A percentile compares a stretch with the other conserved stretches of the same genome.
Conservation (phyloP, 2,797 vertebrate species). For the Denticeps clupeoides region DNA sequence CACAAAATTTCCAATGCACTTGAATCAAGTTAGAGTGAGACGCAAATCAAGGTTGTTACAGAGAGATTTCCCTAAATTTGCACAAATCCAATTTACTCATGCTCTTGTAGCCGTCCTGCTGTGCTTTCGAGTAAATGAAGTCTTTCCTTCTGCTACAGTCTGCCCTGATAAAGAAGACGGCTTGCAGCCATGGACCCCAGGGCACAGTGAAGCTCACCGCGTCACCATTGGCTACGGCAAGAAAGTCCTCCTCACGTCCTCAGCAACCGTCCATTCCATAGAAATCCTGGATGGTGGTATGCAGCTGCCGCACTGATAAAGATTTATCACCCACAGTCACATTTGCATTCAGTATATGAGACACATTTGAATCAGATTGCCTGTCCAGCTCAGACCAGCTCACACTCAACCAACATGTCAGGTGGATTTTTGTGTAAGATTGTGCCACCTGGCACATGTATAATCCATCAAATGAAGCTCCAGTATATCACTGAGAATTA, state of each 20-base stretch:
- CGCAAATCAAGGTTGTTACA: neutral
- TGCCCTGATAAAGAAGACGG: constrained; percentile 77
- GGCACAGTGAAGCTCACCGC: constrained; percentile 57
- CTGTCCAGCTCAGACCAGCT: no score
- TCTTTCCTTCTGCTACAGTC: constrained; percentile 8
- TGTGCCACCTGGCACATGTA: no score
- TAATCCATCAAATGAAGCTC: no score
- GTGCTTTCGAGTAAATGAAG: constrained; percentile 2
- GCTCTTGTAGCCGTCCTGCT: no score
- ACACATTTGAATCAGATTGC: no score
- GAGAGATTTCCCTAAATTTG: no score
- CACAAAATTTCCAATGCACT: no score
- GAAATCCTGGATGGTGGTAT: constrained; percentile 74
- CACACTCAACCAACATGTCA: no score
- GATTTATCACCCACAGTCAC: neutral
- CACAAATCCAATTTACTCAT: no score
- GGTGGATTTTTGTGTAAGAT: no score
- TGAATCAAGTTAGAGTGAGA: no score
- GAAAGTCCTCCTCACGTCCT: constrained; percentile 72
- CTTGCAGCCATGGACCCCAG: constrained; percentile 76
- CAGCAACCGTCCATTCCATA: constrained; percentile 81
- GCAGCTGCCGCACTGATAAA: neutral
- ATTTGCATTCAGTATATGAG: no score
- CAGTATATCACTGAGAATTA: neutral
- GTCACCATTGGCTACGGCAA: constrained; percentile 61